These are phyloP conservation scores for Rhynchopsitta pachyrhyncha DNA, from an alignment of 2,113 vertebrate genomes.

Conservation along the genomic window DNA sequence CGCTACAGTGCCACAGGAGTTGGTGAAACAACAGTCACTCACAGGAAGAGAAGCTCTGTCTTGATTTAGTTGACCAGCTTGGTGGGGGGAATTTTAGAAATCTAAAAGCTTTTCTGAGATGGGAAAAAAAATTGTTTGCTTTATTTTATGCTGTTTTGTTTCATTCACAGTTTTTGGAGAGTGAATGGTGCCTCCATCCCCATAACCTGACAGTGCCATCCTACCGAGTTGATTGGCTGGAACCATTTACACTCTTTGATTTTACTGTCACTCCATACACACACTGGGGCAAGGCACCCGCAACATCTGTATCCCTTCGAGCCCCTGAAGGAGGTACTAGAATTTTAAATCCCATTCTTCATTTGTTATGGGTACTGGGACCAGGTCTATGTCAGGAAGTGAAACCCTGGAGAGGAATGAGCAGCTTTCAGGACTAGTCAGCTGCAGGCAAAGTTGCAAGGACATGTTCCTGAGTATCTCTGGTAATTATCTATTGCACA, in stretches of 20 bases:
- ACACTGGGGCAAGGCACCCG: conserved; percentile 75
- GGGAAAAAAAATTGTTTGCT: not conserved
- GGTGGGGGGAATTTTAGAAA: not conserved
- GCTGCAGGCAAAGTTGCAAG: not conserved
- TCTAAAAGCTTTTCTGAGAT: not conserved
- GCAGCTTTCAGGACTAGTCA: not conserved
- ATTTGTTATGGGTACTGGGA: not conserved
- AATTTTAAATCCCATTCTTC: not conserved
- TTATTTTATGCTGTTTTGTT: conserved; percentile 31
- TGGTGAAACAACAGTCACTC: not conserved
- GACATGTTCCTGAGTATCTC: not conserved
- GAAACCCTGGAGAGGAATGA: not conserved
- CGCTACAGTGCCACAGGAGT: not conserved
- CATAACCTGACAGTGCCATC: conserved; percentile 39
- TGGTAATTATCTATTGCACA: not conserved
- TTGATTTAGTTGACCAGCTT: not conserved
- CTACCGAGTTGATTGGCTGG: conserved; percentile 67
- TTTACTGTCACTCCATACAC: conserved; percentile 77
- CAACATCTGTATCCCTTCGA: conserved; percentile 60
- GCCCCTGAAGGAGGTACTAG: conserved; percentile 74
- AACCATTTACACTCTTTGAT: conserved; percentile 73
- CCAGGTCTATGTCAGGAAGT: not conserved
- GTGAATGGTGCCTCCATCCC: conserved; percentile 42
- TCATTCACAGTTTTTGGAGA: conserved; percentile 43
- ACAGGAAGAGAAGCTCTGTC: not conserved